Percentiles rank a stretch among this genome's conserved stretches.
phyloP scores from a whole-genome alignment of 1,140 invertebrate genomes.

The Pectinophora gossypiella region DNA sequence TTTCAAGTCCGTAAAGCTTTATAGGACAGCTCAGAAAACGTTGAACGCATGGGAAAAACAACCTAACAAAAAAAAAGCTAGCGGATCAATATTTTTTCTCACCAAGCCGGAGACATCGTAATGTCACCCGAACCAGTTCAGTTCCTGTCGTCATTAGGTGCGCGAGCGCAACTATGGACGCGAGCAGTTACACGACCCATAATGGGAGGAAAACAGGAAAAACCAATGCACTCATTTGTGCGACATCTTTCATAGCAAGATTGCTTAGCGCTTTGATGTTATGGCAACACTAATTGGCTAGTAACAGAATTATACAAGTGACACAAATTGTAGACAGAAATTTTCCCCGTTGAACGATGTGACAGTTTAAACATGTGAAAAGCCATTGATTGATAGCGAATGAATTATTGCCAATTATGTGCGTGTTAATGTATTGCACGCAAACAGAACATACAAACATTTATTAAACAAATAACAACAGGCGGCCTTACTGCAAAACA shows the following conservation, averaged over 20 bases:
- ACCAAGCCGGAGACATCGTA: not conserved
- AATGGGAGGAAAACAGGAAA: constrained; percentile 2
- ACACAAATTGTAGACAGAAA: too few relatives aligned
- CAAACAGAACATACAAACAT: too few relatives aligned
- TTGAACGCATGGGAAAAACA: not conserved
- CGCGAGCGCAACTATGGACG: constrained; percentile 20
- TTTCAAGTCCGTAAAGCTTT: too few relatives aligned
- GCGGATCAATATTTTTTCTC: constrained; percentile 15
- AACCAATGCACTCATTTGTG: constrained; percentile 8
- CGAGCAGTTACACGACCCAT: constrained; percentile 28
- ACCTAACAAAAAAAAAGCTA: not conserved
- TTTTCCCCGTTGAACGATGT: too few relatives aligned
- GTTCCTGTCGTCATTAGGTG: constrained; percentile 36
- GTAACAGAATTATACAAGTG: not conserved
- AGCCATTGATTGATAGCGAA: too few relatives aligned
- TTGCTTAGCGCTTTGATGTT: not conserved
- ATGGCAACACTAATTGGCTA: not conserved
- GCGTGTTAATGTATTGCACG: too few relatives aligned
- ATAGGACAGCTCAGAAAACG: too few relatives aligned
- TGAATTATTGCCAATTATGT: too few relatives aligned
- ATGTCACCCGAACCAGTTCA: constrained; percentile 31
- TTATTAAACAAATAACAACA: too few relatives aligned
- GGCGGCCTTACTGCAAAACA: too few relatives aligned
- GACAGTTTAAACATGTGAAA: too few relatives aligned
- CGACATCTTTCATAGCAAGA: constrained; percentile 1